Evolutionary conservation across 1,140 invertebrate species (phyloP).

Genomic region (Brachionus paranguensis): DNA sequence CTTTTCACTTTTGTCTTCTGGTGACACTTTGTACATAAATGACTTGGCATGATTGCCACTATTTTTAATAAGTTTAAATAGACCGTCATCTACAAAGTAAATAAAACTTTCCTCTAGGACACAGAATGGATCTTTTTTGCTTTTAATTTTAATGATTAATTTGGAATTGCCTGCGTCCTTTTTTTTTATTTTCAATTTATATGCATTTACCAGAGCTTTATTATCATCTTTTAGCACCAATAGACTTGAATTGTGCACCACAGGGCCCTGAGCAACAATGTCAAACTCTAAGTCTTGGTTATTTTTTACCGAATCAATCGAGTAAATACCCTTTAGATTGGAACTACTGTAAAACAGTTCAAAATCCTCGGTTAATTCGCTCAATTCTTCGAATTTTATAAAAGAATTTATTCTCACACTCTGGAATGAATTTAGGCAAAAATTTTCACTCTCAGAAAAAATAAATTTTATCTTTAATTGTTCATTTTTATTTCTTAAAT

Average conservation of each 20-base stretch:
- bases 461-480: not conserved
- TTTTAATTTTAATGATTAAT: not conserved
- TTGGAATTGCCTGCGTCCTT: not conserved
- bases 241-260: not conserved
- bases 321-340: not conserved
- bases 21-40: conserved; percentile 3
- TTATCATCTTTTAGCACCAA: not conserved
- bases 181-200: not conserved
- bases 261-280: not conserved
- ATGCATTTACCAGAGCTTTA: not conserved
- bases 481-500: not conserved
- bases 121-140: not conserved
- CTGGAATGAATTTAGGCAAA: not conserved
- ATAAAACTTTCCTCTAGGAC: not conserved
- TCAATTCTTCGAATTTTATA: conserved; percentile 4
- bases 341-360: not conserved
- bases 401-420: not conserved
- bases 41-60: not conserved
- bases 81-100: not conserved
- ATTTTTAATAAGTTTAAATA: not conserved
- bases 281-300: not conserved
- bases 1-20: not conserved
- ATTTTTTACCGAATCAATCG: not conserved
- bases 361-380: not conserved
- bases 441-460: not conserved